Percentiles rank a stretch among this genome's conserved stretches.
These are phyloP conservation scores for Cheilosia soror DNA, from an alignment of 2,888 invertebrate species.

Conservation along the genomic window DNA sequence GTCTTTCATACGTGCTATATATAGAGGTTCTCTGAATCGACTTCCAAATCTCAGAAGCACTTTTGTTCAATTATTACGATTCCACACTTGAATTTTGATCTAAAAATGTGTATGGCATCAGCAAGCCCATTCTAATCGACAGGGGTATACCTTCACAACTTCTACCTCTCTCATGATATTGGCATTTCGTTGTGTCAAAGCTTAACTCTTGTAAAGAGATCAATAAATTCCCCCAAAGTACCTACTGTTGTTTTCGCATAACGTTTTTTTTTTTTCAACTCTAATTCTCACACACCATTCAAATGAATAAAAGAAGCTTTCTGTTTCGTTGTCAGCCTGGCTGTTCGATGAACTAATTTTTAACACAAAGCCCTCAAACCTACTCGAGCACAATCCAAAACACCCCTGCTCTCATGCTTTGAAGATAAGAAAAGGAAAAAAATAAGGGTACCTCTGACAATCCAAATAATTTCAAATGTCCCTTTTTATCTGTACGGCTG, in stretches of 20 bases:
- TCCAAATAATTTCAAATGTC: slow-evolving; percentile 69
- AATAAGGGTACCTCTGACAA: slow-evolving; percentile 54
- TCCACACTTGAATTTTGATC: too few species aligned
- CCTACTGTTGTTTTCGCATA: background rate
- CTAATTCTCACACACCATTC: background rate
- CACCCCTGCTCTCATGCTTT: background rate
- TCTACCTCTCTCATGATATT: slow-evolving; percentile 7
- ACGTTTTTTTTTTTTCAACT: too few species aligned
- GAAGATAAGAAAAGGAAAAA: background rate
- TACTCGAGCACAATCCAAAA: background rate
- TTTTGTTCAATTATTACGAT: too few species aligned
- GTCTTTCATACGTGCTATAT: too few species aligned
- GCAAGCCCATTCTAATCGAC: too few species aligned
- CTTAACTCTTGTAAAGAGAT: background rate
- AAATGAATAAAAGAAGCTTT: background rate
- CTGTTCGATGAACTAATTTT: background rate
- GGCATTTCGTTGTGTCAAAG: slow-evolving; percentile 38
- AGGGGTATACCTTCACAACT: too few species aligned
- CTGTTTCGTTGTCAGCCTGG: background rate
- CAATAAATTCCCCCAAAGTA: background rate
- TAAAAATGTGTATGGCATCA: too few species aligned
- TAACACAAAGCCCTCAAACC: background rate
- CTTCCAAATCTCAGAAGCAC: too few species aligned
- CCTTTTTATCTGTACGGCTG: slow-evolving; percentile 60
- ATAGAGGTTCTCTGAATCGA: too few species aligned